Evolutionary conservation across 2,797 vertebrate species (phyloP), one percentile per base, ranked within the genome.

Genomic region (Semotilus atromaculatus): DNA sequence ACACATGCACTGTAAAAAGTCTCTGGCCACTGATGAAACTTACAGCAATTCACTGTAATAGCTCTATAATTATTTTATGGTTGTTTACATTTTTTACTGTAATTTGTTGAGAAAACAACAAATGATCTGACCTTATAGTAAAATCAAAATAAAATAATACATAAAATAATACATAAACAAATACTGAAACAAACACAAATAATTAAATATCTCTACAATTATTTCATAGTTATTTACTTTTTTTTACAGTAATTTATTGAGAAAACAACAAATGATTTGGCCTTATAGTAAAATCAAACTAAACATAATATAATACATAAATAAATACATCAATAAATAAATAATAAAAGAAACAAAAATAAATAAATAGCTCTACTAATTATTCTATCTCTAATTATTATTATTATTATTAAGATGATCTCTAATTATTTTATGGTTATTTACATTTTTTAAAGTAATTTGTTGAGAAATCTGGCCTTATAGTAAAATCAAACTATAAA

Each of bases 1-100:
- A 71, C 53, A 51, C 58, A 62, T 38, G 29, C 62, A 80, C 55
- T 43, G 38, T 36, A 77, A 26, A 58, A 21, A 29, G n/a, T 76
- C 31, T 64, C n/a, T 31, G 38, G 38, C n/a, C 43, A 62, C 40
- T 64, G 38, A 7, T 21, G n/a, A 43, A 45, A 26, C 11, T 62
- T 78, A 62, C 55, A 62, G n/a, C 10, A 16, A 78, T 77, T 62
- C 62, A 14, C n/a, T n/a, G 10, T 62, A 19, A 60, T 43, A 43
- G n/a, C 23, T 26, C 5, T 29, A 60, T 8, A 60, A 23, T 45
- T 29, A 62, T 19, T 29, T 62, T 10, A 76, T 40, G 13, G 7
- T 76, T n/a, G 16, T 76, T 55, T n/a, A 0, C 3, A 7, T 8
- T 2, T 36, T 23, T 51, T 10, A 58, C 1, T 38, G 34, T n/a